Conservation (phyloP, 2,797 vertebrate species). For the Phataginus tetradactyla region DNA sequence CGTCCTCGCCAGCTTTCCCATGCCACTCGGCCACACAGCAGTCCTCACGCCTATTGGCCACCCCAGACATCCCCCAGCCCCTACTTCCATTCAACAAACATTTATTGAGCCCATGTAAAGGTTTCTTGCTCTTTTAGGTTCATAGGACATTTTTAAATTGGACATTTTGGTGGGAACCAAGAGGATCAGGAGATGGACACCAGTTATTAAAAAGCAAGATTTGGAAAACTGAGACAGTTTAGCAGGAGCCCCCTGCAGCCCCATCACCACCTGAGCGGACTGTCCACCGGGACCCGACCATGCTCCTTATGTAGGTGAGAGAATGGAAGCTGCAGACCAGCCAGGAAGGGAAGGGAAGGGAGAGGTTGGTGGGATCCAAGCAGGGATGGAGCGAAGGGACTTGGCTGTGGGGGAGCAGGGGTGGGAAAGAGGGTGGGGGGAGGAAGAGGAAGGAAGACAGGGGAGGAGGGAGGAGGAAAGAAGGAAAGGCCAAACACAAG, state of each 20-base stretch:
- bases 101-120: fast-evolving
- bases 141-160: fast-evolving
- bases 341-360: fast-evolving
- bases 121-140: too few relatives aligned
- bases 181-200: not conserved
- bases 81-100: fast-evolving
- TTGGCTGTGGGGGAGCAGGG: fast-evolving
- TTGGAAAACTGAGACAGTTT: not conserved
- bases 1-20: not conserved
- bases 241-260: not conserved
- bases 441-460: fast-evolving
- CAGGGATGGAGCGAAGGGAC: not conserved
- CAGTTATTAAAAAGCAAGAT: not conserved
- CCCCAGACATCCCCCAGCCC: not conserved
- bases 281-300: fast-evolving
- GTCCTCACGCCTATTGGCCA: not conserved
- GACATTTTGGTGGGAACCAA: not conserved
- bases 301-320: fast-evolving
- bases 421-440: not conserved
- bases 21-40: too few relatives aligned
- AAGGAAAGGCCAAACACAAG: not conserved
- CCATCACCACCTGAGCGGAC: fast-evolving
- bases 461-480: not conserved
- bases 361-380: fast-evolving
- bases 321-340: not conserved